Base-by-base conservation (phyloP, 2,797 vertebrate species). In the Megalops cyprinoides region DNA sequence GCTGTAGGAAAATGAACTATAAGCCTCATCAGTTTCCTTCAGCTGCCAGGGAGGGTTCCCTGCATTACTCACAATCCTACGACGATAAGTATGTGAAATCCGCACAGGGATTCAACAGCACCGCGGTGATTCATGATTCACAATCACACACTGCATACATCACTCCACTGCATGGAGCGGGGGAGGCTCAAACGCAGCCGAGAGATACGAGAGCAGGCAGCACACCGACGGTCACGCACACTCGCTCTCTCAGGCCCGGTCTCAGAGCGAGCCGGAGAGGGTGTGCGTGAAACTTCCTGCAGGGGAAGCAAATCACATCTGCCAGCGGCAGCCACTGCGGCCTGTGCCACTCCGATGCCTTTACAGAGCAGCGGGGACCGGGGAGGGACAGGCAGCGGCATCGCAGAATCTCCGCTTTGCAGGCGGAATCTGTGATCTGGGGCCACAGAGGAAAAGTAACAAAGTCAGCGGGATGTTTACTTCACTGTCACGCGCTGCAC, bases 11-110 rank as follows among this genome's bases (percentile, higher is more conserved):
- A 88, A 86, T 85, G 86, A 89, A n/a, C 20, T 79, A 53, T 69
- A 79, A 53, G 28, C 37, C 71, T 79, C n/a, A 20, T 67, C 86
- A 77, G 34, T 74, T 84, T 84, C 84, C 80, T 76, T 87, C 65
- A 84, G 74, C 74, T n/a, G 83, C 71, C 81, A 76, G 42, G 53
- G 46, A 25, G 74, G 79, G 82, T 77, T 75, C 69, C 82, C n/a
- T 10, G 81, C 79, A 85, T 39, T 88, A 65, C 81, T 79, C 46
- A 46, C 1, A 81, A 65, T 3, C 71, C 25, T 80, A 80, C 81
- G 84, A 87, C 81, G 86, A 86, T 80, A 87, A 87, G 89, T 89
- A 91, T 91, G 77, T 82, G 31, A 69, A 75, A 76, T 48, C 34
- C 23, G 4, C 12, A 28, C 37, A 69, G 77, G 62, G 77, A 56